Conservation (phyloP, 2,888 invertebrate genomes). For the Nomada hirtipes region DNA sequence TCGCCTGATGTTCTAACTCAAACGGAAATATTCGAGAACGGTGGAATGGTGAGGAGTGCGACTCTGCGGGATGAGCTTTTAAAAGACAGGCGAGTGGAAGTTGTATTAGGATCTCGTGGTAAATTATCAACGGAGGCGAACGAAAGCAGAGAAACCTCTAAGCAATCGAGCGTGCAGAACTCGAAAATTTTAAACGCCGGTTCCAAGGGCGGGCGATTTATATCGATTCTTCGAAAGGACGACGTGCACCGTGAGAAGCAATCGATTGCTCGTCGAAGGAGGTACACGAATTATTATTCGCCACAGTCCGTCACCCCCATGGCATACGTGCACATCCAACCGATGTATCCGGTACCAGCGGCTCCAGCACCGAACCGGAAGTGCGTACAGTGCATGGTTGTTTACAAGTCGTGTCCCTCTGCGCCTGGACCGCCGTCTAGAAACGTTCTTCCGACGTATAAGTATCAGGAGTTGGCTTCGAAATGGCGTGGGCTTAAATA, state of each 20-base stretch:
- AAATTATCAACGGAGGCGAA: not conserved
- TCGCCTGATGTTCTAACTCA: no score
- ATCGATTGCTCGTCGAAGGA: constrained; percentile 53
- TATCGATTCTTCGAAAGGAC: not conserved
- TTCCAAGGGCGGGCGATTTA: not conserved
- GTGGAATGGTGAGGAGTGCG: no score
- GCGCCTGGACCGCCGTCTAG: constrained; percentile 70
- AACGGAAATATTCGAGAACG: no score
- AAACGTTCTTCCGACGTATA: constrained; percentile 73
- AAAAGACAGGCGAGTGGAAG: no score
- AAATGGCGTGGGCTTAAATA: constrained; percentile 78
- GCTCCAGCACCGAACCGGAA: constrained; percentile 74
- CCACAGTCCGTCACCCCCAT: constrained; percentile 72
- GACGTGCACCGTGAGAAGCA: not conserved
- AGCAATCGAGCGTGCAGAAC: not conserved
- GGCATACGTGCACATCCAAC: constrained; percentile 81
- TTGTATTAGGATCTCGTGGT: no score
- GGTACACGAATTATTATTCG: constrained; percentile 71
- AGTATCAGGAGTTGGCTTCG: constrained; percentile 73
- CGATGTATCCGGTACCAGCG: constrained; percentile 65
- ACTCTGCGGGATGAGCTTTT: no score
- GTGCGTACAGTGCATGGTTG: constrained; percentile 79
- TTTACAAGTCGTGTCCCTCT: constrained; percentile 79
- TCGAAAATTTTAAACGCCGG: no score
- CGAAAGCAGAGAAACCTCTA: not conserved